Evolutionary conservation across 2,113 vertebrate species (phyloP), one percentile per base, ranked within the genome.

Genomic region (Lichenostomus cassidix): DNA sequence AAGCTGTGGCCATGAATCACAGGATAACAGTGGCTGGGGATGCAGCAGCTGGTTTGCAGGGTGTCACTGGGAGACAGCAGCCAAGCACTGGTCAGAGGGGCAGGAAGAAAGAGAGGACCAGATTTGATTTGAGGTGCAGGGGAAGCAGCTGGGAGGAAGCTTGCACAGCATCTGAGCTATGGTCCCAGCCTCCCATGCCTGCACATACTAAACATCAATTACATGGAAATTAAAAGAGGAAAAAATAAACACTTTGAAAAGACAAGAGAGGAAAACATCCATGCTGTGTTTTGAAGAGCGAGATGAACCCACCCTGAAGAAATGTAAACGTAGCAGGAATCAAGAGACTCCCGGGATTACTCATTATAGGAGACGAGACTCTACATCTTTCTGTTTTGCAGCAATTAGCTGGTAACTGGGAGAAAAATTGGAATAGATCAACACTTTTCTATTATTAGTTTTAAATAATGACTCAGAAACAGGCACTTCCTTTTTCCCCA

Each of bases 361-460:
- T 96, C 92, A 94, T 96, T 96, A 95, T 4, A 50, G 64, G 76
- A 95, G 93, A 94, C 1, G 4, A 90, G 90, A 90, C 68, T 93
- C 56, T 52, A 83, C 79, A 71, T 89, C 93, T 84, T 78, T 96
- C 92, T 93, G 92, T 77, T 97, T 94, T 86, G 85, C 88, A 93
- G 86, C 90, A 96, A 97, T 96, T 96, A 96, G 63, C 56, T 82
- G 83, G 47, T 84, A 95, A 97, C 62, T 83, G 79, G 56, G 27
- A 2, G 46, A 93, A 95, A 94, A 89, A 59, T 8, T 78, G 73
- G 44, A 97, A 64, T 31, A 95, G 83, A 86, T 83, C 93, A 92
- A 94, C 94, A 93, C 52, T 93, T 80, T 89, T 82, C 88, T 93
- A 96, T 97, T 96, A 95, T 96, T 96, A 96, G 93, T 87, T 96